Evolutionary conservation across 2,113 vertebrate genomes (phyloP).

Genomic region (Alectura lathami): DNA sequence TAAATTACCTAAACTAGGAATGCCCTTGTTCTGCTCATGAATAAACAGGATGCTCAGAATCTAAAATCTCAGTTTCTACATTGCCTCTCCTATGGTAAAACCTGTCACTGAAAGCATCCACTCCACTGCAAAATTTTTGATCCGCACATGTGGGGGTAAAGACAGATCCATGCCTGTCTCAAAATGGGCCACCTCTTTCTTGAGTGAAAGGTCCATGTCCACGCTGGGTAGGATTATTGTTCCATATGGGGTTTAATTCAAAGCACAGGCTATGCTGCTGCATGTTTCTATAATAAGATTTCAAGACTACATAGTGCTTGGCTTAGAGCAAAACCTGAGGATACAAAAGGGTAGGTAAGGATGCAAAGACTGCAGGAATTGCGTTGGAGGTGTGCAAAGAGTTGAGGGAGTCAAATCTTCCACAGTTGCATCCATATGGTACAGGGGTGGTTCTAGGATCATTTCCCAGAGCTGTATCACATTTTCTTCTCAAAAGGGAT

Average conservation of each 20-base stretch:
- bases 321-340: not conserved
- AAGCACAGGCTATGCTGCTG: not conserved
- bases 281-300: not conserved
- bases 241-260: not conserved
- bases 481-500: not conserved
- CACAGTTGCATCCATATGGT: not conserved
- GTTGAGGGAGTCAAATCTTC: not conserved
- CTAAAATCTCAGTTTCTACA: not conserved
- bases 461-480: not conserved
- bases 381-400: not conserved
- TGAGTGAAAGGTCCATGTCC: not conserved
- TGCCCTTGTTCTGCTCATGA: not conserved
- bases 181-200: rapidly evolving
- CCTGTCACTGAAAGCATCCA: rapidly evolving
- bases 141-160: not conserved
- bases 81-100: not conserved
- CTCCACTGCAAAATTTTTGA: not conserved
- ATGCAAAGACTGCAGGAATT: not conserved
- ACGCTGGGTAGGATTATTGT: not conserved
- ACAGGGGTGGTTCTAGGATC: not conserved
- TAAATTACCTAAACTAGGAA: not conserved
- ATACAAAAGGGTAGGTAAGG: not conserved
- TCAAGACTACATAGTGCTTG: not conserved
- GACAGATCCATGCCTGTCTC: not conserved
- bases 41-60: not conserved